Base-by-base conservation (phyloP, 2,888 invertebrate genomes). In the Philopedon plagiatum region DNA sequence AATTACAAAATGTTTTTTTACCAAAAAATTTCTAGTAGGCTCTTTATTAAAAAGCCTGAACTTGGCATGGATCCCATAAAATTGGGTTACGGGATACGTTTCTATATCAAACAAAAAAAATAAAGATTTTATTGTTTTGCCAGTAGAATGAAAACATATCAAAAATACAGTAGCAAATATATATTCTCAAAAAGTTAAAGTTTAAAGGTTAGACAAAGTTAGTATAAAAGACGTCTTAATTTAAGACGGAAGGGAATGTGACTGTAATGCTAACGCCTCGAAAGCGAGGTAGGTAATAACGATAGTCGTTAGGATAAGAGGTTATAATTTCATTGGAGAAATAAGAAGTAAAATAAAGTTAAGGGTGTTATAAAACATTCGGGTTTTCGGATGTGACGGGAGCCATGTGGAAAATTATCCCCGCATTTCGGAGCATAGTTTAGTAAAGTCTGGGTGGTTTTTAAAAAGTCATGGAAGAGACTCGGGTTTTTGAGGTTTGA, bases 301-400 rank as follows among this genome's bases (percentile, higher is more conserved):
- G 70, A 64, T 64, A 49, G 64, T 70, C 70, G 70, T 70, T 70
- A 58, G 64, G 70, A 70, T 70, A 70, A 70, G 70, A 70, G 70
- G 70, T 70, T 70, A 69, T 69, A 69, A 69, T 69, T 69, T 69
- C 62, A 63, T 70, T 51, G 70, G 29, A 49, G 34, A 58, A 63
- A 39, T 57, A 21, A 39, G 34, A 54, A 54, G 51, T 57, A 39
- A 57, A 70, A 70, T 64, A 70, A 70, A 56, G 64, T 64, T 61
- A 34, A 34, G 41, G 44, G 57, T 5, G 44, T 41, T 63, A 46
- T 56, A 57, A 57, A 70, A 58, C 64, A 39, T 58, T 58, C 49
- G 49, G 34, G 44, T 56, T 51, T 69, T 62, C 37, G 54, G 62
- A 46, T 19, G 62, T 44, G 49, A 5, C 34, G 13, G 37, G 9